Evolutionary conservation across 2,113 vertebrate genomes (phyloP).

Genomic region (Stegostoma tigrinum): DNA sequence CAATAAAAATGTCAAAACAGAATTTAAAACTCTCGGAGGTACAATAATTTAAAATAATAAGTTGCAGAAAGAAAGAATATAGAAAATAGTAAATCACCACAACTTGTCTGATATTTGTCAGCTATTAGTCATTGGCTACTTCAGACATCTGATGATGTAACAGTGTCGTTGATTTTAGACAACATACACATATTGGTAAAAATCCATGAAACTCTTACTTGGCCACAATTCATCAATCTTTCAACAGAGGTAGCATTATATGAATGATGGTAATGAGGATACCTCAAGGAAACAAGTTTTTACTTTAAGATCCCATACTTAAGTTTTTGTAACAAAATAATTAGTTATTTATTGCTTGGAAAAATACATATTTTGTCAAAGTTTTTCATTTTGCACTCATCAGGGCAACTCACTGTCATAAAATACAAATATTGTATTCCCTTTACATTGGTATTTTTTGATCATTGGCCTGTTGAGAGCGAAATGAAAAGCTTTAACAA

Average conservation of each 20-base stretch:
- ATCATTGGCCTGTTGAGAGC: too few relatives aligned
- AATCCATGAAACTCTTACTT: background rate
- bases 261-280: too few relatives aligned
- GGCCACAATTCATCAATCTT: background rate
- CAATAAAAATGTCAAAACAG: background rate
- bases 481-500: too few relatives aligned
- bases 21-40: background rate
- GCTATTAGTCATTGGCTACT: background rate
- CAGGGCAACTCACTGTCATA: too few relatives aligned
- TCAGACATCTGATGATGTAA: background rate
- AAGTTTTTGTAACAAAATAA: background rate
- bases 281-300: background rate
- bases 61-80: background rate
- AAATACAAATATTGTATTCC: too few relatives aligned
- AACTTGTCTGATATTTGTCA: background rate
- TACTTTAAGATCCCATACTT: background rate
- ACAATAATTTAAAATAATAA: background rate
- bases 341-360: too few relatives aligned
- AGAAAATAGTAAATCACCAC: background rate
- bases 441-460: too few relatives aligned
- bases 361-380: too few relatives aligned
- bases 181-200: background rate
- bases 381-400: too few relatives aligned
- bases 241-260: background rate
- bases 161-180: background rate